Evolutionary conservation across 2,888 invertebrate genomes (phyloP).

Genomic region (Dolichopus griseipennis): DNA sequence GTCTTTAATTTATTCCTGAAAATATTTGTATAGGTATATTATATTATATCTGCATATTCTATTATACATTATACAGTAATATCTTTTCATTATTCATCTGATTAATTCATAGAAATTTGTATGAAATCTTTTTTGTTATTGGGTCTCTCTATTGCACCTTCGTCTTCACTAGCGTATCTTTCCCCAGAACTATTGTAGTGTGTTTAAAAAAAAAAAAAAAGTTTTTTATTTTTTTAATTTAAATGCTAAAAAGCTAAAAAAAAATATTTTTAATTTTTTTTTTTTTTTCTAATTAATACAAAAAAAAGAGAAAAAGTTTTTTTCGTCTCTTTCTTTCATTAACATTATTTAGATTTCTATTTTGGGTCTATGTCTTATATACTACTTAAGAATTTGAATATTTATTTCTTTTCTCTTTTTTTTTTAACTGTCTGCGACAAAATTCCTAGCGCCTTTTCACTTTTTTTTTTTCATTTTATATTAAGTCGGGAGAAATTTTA

Average conservation of each 20-base stretch:
- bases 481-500: background rate
- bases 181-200: no score
- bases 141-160: background rate
- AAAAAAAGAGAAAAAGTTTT: background rate
- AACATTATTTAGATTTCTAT: background rate
- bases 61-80: background rate
- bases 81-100: background rate
- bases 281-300: background rate
- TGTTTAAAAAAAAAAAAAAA: no score
- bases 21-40: background rate
- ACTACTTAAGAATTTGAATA: background rate
- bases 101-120: constrained; percentile 2
- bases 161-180: background rate
- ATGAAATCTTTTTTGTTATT: background rate
- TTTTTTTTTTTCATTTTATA: no score
- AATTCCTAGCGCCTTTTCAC: background rate
- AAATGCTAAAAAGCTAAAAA: constrained; percentile 1
- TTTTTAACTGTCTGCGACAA: background rate
- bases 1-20: background rate
- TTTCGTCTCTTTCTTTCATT: background rate
- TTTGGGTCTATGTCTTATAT: background rate
- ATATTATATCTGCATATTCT: no score
- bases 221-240: background rate
- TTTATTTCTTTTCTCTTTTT: background rate
- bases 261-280: no score